These are phyloP conservation scores for Coenonympha arcania DNA, from an alignment of 2,888 invertebrate genomes.

Conservation along the genomic window DNA sequence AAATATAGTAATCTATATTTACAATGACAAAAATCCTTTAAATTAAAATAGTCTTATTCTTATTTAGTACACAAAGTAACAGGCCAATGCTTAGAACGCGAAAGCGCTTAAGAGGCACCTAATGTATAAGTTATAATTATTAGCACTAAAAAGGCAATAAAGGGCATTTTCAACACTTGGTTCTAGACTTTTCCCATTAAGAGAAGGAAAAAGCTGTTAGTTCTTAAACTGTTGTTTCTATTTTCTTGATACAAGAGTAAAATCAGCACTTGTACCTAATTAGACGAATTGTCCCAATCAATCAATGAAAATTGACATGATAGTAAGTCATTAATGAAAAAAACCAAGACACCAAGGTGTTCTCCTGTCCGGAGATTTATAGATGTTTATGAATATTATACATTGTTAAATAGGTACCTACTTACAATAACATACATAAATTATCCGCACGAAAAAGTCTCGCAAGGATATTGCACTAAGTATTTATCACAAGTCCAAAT, in stretches of 20 bases:
- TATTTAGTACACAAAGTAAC: constrained; percentile 16
- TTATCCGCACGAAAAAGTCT: constrained; percentile 34
- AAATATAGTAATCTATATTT: constrained; percentile 66
- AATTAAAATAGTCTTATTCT: constrained; percentile 42
- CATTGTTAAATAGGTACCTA: constrained; percentile 20
- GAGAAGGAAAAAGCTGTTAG: constrained; percentile 9
- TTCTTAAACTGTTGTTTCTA: not conserved
- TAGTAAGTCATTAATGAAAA: constrained; percentile 28
- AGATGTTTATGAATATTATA: constrained; percentile 19
- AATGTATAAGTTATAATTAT: constrained; percentile 20
- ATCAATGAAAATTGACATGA: constrained; percentile 1
- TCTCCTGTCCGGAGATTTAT: constrained; percentile 14
- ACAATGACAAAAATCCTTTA: constrained; percentile 57
- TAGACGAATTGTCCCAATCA: not conserved
- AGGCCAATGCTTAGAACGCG: constrained; percentile 39
- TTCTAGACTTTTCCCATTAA: constrained; percentile 26
- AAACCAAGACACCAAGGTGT: constrained; percentile 22
- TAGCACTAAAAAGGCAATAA: constrained; percentile 27
- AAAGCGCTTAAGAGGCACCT: constrained; percentile 36
- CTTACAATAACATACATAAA: constrained; percentile 26
- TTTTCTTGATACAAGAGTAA: not conserved
- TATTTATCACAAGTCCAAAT: constrained; percentile 51
- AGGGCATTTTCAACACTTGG: constrained; percentile 22
- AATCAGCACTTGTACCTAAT: not conserved
- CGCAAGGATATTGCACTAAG: constrained; percentile 57